phyloP scores from a whole-genome alignment of 2,113 vertebrate species.

The Merops nubicus region DNA sequence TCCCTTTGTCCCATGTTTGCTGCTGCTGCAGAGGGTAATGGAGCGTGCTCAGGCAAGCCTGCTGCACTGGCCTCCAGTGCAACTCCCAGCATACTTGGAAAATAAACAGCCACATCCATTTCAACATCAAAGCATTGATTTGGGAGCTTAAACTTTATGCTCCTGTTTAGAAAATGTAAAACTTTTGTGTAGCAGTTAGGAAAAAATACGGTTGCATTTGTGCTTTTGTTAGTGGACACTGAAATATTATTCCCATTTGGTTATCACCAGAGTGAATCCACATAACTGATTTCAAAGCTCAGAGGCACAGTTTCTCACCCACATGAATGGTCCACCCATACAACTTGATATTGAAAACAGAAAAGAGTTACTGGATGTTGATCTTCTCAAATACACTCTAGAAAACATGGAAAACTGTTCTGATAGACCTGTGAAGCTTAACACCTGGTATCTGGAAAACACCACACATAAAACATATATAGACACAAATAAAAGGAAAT shows the following conservation, averaged over 20 bases:
- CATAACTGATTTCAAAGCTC: not conserved
- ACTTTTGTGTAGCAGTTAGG: not conserved
- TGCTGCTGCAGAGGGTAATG: constrained; percentile 45
- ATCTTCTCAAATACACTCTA: not conserved
- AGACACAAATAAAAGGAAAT: not conserved
- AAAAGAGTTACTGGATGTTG: not conserved
- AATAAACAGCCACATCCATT: not conserved
- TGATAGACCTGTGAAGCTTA: not conserved
- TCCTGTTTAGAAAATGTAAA: not conserved
- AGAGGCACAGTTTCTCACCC: not conserved
- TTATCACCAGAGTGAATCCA: not conserved
- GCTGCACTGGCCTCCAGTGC: not conserved
- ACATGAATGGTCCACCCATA: not conserved
- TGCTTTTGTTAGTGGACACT: not conserved
- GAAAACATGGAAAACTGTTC: not conserved
- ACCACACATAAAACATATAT: not conserved
- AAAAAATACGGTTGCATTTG: not conserved
- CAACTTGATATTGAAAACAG: not conserved
- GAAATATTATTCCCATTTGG: not conserved
- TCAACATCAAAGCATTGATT: constrained; percentile 4
- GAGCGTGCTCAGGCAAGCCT: not conserved
- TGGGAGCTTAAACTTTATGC: not conserved
- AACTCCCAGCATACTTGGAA: constrained; percentile 3
- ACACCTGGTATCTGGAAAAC: not conserved
- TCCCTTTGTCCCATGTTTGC: constrained; percentile 38